Evolutionary conservation across 2,797 vertebrate genomes (phyloP).

Genomic region (Spatula clypeata): DNA sequence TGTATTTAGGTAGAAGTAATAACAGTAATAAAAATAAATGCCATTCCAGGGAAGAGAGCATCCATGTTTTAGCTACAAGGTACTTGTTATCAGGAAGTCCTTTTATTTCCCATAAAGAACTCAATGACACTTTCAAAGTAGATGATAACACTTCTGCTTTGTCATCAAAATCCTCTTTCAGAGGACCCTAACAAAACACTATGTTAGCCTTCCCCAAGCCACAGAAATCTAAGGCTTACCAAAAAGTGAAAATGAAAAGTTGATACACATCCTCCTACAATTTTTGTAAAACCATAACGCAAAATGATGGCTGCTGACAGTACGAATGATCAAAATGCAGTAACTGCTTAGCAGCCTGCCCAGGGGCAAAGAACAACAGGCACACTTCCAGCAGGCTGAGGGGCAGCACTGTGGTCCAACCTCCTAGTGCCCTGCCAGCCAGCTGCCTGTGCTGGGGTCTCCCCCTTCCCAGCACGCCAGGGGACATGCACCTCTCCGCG

Average conservation of each 20-base stretch:
- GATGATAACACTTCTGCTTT: neutral
- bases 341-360: neutral
- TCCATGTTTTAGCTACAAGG: neutral
- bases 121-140: neutral
- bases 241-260: neutral
- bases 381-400: neutral
- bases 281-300: neutral
- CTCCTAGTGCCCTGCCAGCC: neutral
- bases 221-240: neutral
- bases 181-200: neutral
- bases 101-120: neutral
- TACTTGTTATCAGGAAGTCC: neutral
- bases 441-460: neutral
- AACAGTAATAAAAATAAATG: neutral
- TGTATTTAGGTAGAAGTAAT: neutral
- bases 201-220: neutral
- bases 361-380: rapidly evolving
- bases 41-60: neutral
- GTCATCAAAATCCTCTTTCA: neutral
- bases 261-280: neutral
- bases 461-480: no score
- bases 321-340: neutral
- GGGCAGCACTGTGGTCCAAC: neutral
- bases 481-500: neutral
- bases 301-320: neutral